Percentiles rank a stretch among this genome's conserved stretches.
phyloP scores from a whole-genome alignment of 2,113 vertebrate species.

The Burhinus bistriatus region DNA sequence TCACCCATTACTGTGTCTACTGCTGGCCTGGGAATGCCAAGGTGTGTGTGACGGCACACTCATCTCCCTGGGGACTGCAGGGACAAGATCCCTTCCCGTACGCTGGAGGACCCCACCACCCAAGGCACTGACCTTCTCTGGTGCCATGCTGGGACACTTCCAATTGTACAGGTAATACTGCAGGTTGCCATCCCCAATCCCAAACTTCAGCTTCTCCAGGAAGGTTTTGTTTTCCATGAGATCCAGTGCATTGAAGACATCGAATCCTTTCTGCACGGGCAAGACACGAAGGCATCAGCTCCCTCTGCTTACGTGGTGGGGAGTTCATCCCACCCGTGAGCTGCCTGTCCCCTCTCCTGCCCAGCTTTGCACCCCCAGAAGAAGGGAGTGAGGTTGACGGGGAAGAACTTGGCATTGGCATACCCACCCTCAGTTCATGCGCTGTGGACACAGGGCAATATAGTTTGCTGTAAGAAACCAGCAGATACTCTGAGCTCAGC shows the following conservation, averaged over 20 bases:
- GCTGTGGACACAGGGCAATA: accelerated
- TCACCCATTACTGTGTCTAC: neutral
- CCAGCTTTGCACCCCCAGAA: neutral
- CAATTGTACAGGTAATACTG: conserved; percentile 99
- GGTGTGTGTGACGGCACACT: neutral
- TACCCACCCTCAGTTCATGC: neutral
- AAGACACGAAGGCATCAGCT: neutral
- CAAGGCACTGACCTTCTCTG: conserved; percentile 86
- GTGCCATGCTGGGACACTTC: conserved; percentile 98
- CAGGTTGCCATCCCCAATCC: conserved; percentile 97
- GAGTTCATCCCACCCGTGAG: neutral
- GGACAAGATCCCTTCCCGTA: accelerated
- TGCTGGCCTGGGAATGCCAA: neutral
- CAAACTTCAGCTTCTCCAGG: conserved; percentile 98
- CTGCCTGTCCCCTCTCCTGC: neutral
- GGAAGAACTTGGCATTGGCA: neutral
- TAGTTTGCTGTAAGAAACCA: accelerated
- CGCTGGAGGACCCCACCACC: neutral
- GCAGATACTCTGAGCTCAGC: neutral
- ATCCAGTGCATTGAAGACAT: conserved; percentile 99
- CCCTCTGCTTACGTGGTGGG: neutral
- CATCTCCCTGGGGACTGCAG: neutral
- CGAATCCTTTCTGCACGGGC: conserved; percentile 90
- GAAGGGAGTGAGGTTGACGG: neutral
- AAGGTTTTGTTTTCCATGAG: conserved; percentile 99